phyloP scores from a whole-genome alignment of 2,113 vertebrate genomes.

The Myiagra hebetior region DNA sequence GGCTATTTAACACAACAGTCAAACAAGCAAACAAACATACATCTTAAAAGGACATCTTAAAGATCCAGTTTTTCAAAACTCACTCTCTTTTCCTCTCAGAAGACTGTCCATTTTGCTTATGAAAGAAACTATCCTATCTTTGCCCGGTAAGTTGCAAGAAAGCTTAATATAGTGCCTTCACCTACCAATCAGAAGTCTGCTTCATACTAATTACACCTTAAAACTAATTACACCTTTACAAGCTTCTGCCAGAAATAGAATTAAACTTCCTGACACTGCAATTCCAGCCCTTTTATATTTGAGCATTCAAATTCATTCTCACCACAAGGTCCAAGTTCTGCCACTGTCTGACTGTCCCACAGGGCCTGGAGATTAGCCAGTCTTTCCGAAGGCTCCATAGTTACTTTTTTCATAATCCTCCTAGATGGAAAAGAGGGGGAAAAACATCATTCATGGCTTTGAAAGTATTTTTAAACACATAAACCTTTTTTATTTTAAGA shows the following conservation, averaged over 20 bases:
- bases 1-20: background rate
- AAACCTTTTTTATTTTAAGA: background rate
- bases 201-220: conserved; percentile 59
- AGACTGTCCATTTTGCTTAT: background rate
- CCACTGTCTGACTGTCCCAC: conserved; percentile 90
- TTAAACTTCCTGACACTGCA: conserved; percentile 21
- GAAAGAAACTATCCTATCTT: conserved; percentile 5
- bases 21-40: background rate
- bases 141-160: background rate
- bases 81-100: conserved; percentile 2
- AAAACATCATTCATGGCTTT: background rate
- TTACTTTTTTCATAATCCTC: conserved; percentile 93
- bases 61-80: background rate
- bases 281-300: conserved; percentile 19
- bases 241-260: conserved; percentile 58
- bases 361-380: conserved; percentile 83
- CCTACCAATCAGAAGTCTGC: conserved; percentile 45
- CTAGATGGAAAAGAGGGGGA: conserved; percentile 58
- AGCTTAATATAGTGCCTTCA: conserved; percentile 59
- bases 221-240: conserved; percentile 68
- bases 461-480: background rate
- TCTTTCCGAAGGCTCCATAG: conserved; percentile 90
- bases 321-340: conserved; percentile 95
- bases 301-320: conserved; percentile 60
- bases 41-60: background rate